phyloP scores from a whole-genome alignment of 2,113 vertebrate genomes.

The Engraulis encrasicolus region DNA sequence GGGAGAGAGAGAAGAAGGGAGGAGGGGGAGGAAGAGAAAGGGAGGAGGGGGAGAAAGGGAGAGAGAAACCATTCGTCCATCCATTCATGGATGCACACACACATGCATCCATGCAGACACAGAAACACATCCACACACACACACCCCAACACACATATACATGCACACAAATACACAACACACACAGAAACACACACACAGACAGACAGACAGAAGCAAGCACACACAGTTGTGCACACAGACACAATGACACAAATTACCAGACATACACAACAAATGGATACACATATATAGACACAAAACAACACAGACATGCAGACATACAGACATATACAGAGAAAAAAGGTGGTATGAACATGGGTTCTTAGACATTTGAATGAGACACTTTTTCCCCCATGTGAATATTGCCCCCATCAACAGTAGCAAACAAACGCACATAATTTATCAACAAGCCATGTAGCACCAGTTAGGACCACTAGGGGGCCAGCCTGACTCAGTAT shows the following conservation, averaged over 20 bases:
- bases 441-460: not conserved
- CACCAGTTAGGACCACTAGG: not conserved
- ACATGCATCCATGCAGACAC: conserved; percentile 31
- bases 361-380: not conserved
- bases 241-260: not conserved
- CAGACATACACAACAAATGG: not conserved
- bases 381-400: not conserved
- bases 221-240: not conserved
- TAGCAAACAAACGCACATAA: too few relatives aligned
- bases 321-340: not conserved
- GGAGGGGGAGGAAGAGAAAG: not conserved
- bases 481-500: not conserved
- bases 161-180: not conserved
- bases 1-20: conserved; percentile 18
- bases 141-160: not conserved
- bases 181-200: not conserved
- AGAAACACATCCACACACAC: not conserved
- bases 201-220: not conserved
- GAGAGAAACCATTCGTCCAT: not conserved
- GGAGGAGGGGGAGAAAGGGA: not conserved
- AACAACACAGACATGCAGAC: not conserved
- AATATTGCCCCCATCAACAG: not conserved
- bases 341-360: conserved; percentile 1
- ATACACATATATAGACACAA: not conserved
- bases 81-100: not conserved